Base-by-base conservation (phyloP, 1,140 invertebrate species). In the Latrodectus geometricus region DNA sequence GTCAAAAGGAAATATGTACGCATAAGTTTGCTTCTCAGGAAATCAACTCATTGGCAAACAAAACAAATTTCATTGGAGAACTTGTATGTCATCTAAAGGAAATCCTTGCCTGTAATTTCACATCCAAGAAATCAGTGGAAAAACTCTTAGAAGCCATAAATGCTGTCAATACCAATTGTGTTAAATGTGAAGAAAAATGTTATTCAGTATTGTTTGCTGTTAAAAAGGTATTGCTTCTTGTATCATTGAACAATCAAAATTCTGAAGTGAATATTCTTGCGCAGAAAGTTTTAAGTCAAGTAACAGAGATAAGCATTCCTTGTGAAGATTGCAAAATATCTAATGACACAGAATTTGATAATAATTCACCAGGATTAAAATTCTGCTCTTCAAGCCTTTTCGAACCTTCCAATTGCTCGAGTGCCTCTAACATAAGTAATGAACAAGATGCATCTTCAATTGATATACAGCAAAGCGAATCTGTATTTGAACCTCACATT, bases 271-370 rank as follows among this genome's bases (percentile, higher is more conserved):
- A 61, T 8, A 61, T 3, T 17, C 11, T 17, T 4, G 17, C 17
- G 9, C 48, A 3, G 20, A 17, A 17, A 20, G n/a, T 54, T 15
- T 54, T 52, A 17, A 70, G 54, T 0, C 23, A 56, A 23, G 15
- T 72, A 11, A 21, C 14, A n/a, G 52, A 17, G 15, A 54, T 72
- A n/a, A 23, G 3, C 7, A 17, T 78, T 20, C 20, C 68, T 15
- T 81, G 78, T 48, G n/a, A 81, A 9, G 20, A 81, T 2, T 81
- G 78, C 23, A 72, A 20, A 23, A 9, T 20, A 68, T 17, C 11
- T 14, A 0, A 14, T 61, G 35, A 8, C 17, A 61, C 75, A 20
- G 12, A 5, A 48, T 14, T 20, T 3, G 35, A 35, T 1, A 35
- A 35, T 35, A 35, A 35, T 35, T 35, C 35, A 35, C 35, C 35